Base-by-base conservation (phyloP, 2,113 vertebrate species). In the Lepisosteus osseus region DNA sequence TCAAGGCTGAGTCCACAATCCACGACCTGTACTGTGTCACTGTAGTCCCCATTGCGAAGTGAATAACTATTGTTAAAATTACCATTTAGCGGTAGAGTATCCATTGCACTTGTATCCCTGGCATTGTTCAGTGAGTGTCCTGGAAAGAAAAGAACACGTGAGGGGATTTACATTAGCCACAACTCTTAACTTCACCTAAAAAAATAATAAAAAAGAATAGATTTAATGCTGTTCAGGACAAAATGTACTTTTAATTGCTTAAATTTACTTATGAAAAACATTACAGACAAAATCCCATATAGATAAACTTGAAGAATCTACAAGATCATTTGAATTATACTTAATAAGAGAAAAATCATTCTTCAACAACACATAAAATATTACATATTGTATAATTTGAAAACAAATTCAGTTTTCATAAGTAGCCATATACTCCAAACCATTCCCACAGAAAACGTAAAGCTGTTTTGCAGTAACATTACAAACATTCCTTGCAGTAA, bases 71-170 rank as follows among this genome's bases (percentile, higher is more conserved):
- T 99, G 89, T 98, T 99, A 90, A 99, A 99, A 89, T 99, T 99
- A 95, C 97, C 97, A 96, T 99, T 99, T 96, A 99, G 97, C 95
- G 96, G 97, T 95, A 99, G 97, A 92, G 97, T 99, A 95, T 98
- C 97, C 96, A 99, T 99, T 94, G 97, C 95, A 96, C 95, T 98
- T 94, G 95, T 95, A 91, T 98, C 96, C 96, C 95, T 97, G 94
- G 92, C 95, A 90, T 91, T 97, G 96, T 94, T 99, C 95, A 99
- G 94, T 94, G 97, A 95, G 94, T 97, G 96, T 95, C 97, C 97
- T 99, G 93, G 77, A 77, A 92, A 94, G 6, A 87, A 29, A 80
- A 89, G 82, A 92, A 92, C 72, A 81, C 66, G 86, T 74, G 74
- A 82, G 63, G 68, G 76, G 73, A 54, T 72, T 68, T 5, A 71